These are phyloP conservation scores for Phataginus tetradactyla DNA, from an alignment of 2,797 vertebrate genomes.

Conservation along the genomic window DNA sequence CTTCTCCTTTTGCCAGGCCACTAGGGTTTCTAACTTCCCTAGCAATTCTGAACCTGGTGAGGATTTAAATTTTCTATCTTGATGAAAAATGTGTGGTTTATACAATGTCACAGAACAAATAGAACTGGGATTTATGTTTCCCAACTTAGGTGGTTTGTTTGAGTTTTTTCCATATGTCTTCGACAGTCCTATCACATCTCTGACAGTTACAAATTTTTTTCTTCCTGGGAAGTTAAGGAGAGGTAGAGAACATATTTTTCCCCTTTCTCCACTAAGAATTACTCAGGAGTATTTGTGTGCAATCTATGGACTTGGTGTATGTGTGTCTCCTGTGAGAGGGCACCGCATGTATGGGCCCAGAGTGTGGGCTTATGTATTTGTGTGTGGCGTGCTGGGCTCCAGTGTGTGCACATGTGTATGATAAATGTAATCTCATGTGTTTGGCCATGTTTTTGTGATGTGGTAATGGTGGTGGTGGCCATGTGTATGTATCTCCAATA, in stretches of 20 bases:
- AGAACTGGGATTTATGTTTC: constrained; percentile 81
- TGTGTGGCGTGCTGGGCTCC: neutral
- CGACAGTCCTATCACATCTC: constrained; percentile 72
- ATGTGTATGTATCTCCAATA: neutral
- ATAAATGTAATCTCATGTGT: neutral
- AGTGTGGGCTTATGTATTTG: neutral
- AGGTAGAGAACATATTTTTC: constrained; percentile 7
- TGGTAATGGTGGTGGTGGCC: neutral
- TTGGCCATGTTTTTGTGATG: neutral
- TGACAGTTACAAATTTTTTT: constrained; percentile 78
- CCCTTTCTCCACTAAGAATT: neutral
- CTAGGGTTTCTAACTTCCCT: constrained; percentile 39
- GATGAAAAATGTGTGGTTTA: constrained; percentile 74
- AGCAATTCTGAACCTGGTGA: constrained; percentile 51
- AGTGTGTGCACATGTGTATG: neutral
- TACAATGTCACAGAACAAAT: constrained; percentile 77
- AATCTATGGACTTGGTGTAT: neutral
- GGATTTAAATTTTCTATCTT: constrained; percentile 76
- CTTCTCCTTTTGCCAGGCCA: neutral
- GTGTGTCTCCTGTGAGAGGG: neutral
- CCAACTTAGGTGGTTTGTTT: constrained; percentile 70
- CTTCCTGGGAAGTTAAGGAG: constrained; percentile 63
- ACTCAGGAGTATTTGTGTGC: neutral
- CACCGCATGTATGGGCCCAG: neutral
- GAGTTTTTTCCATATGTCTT: constrained; percentile 71